phyloP scores from a whole-genome alignment of 2,888 invertebrate species.

The Chorisops tibialis region DNA sequence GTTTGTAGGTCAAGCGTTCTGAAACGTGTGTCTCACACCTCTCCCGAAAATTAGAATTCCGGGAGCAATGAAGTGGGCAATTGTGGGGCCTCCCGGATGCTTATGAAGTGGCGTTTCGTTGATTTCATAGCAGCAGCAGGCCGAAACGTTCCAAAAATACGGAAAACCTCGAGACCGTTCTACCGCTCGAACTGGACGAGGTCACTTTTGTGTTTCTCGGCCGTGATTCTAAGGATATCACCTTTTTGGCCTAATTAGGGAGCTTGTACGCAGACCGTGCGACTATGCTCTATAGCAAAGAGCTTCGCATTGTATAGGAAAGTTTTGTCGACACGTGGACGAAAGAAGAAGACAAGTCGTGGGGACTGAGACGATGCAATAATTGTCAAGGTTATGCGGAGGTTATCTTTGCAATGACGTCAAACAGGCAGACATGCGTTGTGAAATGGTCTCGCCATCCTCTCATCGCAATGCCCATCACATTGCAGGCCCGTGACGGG shows the following conservation, averaged over 20 bases:
- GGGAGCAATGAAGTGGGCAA: too few relatives aligned
- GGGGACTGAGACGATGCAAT: conserved; percentile 26
- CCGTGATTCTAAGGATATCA: too few relatives aligned
- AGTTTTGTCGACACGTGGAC: conserved; percentile 11
- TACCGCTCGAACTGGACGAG: too few relatives aligned
- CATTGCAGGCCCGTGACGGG: too few relatives aligned
- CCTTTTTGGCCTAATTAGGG: too few relatives aligned
- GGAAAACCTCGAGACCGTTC: too few relatives aligned
- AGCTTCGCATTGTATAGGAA: background rate
- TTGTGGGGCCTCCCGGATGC: background rate
- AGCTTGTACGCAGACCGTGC: too few relatives aligned
- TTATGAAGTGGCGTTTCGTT: background rate
- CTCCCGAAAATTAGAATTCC: too few relatives aligned
- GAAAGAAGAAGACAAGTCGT: background rate
- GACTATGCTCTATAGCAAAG: too few relatives aligned
- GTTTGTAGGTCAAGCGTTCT: background rate
- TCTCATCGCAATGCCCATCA: too few relatives aligned
- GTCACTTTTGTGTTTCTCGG: too few relatives aligned
- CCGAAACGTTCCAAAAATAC: background rate
- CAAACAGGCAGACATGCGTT: conserved; percentile 32
- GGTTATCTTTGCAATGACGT: conserved; percentile 30
- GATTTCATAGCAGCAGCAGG: background rate
- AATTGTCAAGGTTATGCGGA: conserved; percentile 30
- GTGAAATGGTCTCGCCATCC: conserved; percentile 13
- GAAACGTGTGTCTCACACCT: background rate